Percentiles rank a stretch among this genome's conserved stretches.
phyloP scores from a whole-genome alignment of 2,113 vertebrate species.

The Channa maculata region DNA sequence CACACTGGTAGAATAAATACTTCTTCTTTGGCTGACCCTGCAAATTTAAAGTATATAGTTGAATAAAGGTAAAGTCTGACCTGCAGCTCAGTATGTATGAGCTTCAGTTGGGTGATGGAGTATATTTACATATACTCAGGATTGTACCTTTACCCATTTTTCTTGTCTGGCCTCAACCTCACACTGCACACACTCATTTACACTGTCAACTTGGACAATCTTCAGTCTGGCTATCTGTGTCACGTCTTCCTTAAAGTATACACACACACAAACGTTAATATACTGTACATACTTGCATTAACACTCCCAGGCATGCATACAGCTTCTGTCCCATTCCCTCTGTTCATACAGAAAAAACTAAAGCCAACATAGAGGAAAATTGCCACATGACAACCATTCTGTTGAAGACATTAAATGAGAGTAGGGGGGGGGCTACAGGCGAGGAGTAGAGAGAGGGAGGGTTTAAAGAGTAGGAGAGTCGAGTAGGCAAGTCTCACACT shows the following conservation, averaged over 20 bases:
- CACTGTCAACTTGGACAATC: background rate
- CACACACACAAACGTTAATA: background rate
- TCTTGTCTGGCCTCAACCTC: conserved; percentile 10
- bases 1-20: no score
- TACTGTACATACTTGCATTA: background rate
- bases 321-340: background rate
- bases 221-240: conserved; percentile 8
- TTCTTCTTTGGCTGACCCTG: no score
- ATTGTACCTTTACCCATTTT: background rate
- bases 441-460: conserved; percentile 18
- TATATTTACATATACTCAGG: no score
- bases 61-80: no score
- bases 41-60: no score
- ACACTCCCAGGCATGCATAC: background rate
- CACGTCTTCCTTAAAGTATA: background rate
- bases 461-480: conserved; percentile 20
- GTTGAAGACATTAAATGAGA: conserved; percentile 42
- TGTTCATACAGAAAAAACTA: conserved; percentile 45
- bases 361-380: conserved; percentile 27
- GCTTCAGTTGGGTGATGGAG: no score
- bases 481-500: conserved; percentile 17
- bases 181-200: background rate
- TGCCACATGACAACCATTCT: conserved; percentile 40
- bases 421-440: conserved; percentile 29
- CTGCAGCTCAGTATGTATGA: no score